phyloP scores from a whole-genome alignment of 1,140 invertebrate species.

The Sarcophaga bullata region DNA sequence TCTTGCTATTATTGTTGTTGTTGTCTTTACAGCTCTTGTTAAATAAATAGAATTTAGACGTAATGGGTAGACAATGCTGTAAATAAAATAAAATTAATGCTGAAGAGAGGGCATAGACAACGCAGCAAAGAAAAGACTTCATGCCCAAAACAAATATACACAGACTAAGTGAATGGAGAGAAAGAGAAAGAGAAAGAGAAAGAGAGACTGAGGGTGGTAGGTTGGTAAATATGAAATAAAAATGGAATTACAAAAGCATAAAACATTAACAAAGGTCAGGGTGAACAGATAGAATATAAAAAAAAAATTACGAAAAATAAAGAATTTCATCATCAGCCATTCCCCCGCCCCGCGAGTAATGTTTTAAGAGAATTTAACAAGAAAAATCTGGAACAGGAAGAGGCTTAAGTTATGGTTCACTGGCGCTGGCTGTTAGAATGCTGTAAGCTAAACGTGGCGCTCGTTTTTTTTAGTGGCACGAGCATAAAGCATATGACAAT shows the following conservation, averaged over 20 bases:
- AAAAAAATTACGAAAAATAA: too few species aligned
- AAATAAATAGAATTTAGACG: constrained; percentile 8
- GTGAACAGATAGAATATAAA: not conserved
- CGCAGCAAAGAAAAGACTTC: not conserved
- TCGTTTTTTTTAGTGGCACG: not conserved
- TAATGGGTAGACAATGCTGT: constrained; percentile 18
- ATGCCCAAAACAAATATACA: not conserved
- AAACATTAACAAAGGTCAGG: constrained; percentile 16
- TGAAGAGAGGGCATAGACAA: not conserved
- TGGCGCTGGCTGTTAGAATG: not conserved
- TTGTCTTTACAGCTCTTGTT: not conserved
- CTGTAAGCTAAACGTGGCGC: too few species aligned
- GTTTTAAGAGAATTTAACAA: too few species aligned
- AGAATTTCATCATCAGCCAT: not conserved
- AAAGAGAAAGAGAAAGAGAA: too few species aligned
- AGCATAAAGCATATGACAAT: constrained; percentile 12
- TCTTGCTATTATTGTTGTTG: not conserved
- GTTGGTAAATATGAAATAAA: not conserved
- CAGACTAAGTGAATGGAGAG: not conserved
- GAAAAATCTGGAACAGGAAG: not conserved
- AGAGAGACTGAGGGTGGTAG: too few species aligned
- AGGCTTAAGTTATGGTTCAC: not conserved
- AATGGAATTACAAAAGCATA: not conserved
- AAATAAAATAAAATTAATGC: not conserved
- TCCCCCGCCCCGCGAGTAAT: not conserved